Conservation (phyloP, 2,888 invertebrate species). For the Tillus elongatus region DNA sequence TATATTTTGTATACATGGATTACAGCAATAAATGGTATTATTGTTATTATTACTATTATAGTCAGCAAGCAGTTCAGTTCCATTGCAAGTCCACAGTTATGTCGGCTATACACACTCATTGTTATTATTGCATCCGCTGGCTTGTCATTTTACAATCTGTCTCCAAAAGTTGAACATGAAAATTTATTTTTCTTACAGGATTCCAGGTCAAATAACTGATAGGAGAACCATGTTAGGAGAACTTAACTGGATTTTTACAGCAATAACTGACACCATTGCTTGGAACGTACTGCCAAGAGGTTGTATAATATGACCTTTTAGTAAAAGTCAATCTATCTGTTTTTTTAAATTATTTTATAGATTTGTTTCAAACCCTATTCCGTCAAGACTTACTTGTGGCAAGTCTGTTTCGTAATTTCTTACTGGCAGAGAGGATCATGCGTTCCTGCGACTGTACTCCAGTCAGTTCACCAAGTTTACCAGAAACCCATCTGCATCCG, state of each 20-base stretch:
- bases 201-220: slow-evolving; percentile 92
- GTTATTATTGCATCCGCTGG: too few relatives aligned
- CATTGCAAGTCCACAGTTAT: too few relatives aligned
- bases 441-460: slow-evolving; percentile 95
- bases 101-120: too few relatives aligned
- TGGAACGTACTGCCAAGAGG: slow-evolving; percentile 93
- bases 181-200: slow-evolving; percentile 59
- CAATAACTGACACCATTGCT: slow-evolving; percentile 98
- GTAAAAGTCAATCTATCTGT: neutral
- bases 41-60: too few relatives aligned
- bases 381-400: slow-evolving; percentile 97
- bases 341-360: slow-evolving; percentile 39
- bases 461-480: slow-evolving; percentile 85
- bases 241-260: slow-evolving; percentile 99
- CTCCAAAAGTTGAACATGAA: too few relatives aligned
- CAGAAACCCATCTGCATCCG: slow-evolving; percentile 80
- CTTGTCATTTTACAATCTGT: too few relatives aligned
- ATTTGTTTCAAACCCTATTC: slow-evolving; percentile 92
- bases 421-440: slow-evolving; percentile 93
- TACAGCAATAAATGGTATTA: too few relatives aligned
- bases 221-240: slow-evolving; percentile 96
- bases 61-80: too few relatives aligned
- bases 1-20: too few relatives aligned
- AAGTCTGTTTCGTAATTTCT: slow-evolving; percentile 91
- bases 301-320: slow-evolving; percentile 28